These are phyloP conservation scores for Mesocricetus auratus DNA, from an alignment of 2,113 vertebrate species.

Conservation along the genomic window DNA sequence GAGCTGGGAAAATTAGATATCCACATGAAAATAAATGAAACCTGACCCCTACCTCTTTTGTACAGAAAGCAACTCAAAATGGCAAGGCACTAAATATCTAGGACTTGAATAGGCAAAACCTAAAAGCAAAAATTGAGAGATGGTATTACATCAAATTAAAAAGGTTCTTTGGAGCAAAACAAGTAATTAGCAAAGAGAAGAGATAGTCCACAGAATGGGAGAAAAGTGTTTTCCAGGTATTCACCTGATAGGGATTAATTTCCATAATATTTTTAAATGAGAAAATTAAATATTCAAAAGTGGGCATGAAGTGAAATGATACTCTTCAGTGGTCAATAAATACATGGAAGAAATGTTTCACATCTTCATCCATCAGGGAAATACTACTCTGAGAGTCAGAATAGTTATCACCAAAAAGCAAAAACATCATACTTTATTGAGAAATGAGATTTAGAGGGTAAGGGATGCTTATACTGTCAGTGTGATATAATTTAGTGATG, in stretches of 20 bases:
- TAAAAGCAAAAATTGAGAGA: too few species aligned
- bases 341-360: background rate
- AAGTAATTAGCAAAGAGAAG: background rate
- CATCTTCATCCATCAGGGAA: background rate
- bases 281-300: background rate
- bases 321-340: background rate
- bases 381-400: background rate
- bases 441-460: too few species aligned
- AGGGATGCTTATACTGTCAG: too few species aligned
- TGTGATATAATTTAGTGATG: too few species aligned
- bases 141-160: background rate
- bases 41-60: background rate
- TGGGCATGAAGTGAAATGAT: background rate
- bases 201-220: background rate
- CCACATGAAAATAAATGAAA: background rate
- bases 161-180: background rate
- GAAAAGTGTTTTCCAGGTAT: background rate
- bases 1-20: background rate
- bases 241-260: background rate
- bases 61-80: background rate
- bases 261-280: background rate
- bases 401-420: too few species aligned
- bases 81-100: too few species aligned
- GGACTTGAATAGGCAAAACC: too few species aligned
- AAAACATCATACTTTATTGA: too few species aligned